phyloP scores from a whole-genome alignment of 1,140 invertebrate species.

The Musca vetustissima region DNA sequence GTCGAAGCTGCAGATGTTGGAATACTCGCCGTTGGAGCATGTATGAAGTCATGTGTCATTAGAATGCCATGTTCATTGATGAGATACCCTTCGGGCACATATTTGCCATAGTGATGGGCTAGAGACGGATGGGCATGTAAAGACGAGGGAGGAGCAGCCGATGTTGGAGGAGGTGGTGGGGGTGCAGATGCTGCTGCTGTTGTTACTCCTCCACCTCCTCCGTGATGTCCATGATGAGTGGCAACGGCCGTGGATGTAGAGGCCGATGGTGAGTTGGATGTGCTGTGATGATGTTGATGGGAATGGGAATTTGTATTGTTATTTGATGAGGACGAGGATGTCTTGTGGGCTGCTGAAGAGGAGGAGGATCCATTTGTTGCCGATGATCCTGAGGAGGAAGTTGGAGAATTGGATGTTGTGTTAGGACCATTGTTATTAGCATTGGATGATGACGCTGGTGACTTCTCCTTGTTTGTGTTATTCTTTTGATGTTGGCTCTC shows the following conservation, averaged over 20 bases:
- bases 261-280: neutral
- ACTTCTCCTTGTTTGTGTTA: constrained; percentile 23
- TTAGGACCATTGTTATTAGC: too few relatives aligned
- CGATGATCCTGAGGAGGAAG: neutral
- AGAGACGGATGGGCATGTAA: neutral
- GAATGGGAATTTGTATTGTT: neutral
- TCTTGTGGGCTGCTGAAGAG: neutral
- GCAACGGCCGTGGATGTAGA: neutral
- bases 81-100: constrained; percentile 35
- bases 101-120: constrained; percentile 26
- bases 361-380: neutral
- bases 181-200: too few relatives aligned
- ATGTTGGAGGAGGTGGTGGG: constrained; percentile 16
- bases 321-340: neutral
- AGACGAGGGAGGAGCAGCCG: neutral
- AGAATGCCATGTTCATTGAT: constrained; percentile 51
- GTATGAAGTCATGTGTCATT: constrained; percentile 46
- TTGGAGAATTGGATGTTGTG: neutral
- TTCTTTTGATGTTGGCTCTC: constrained; percentile 33
- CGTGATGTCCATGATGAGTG: constrained; percentile 25
- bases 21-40: constrained; percentile 32
- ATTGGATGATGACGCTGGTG: neutral
- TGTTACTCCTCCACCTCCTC: too few relatives aligned
- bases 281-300: neutral
- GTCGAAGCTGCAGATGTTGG: constrained; percentile 37